Evolutionary conservation across 2,113 vertebrate species (phyloP).

Genomic region (Zosterops borbonicus): DNA sequence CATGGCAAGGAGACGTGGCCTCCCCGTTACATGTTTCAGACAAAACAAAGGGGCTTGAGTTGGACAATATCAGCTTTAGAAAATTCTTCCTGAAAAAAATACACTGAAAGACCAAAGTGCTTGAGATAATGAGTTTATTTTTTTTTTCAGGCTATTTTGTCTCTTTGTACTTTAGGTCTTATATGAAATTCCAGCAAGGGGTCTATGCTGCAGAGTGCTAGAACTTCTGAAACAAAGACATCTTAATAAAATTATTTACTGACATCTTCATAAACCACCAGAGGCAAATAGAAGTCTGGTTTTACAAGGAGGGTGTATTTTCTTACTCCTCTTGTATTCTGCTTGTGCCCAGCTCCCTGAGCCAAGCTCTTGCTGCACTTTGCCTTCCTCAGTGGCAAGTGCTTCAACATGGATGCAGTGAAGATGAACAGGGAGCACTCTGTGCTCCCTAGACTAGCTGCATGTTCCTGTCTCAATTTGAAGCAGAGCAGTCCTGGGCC

Average conservation of each 20-base stretch:
- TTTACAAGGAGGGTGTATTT: not conserved
- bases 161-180: not conserved
- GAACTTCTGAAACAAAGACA: not conserved
- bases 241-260: not conserved
- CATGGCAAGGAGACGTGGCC: fast-evolving
- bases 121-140: not conserved
- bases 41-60: not conserved
- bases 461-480: not conserved
- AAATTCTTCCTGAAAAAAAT: not conserved
- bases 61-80: not conserved
- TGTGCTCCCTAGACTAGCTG: not conserved
- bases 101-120: not conserved
- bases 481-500: not conserved
- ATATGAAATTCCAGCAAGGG: not conserved
- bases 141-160: not conserved
- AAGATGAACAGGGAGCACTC: fast-evolving
- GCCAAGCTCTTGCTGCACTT: not conserved
- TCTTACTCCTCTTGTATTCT: not conserved
- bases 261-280: not conserved
- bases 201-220: not conserved
- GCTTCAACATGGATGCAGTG: fast-evolving
- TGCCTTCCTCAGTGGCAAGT: not conserved
- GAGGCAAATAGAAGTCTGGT: not conserved
- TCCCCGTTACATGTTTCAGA: fast-evolving
- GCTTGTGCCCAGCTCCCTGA: not conserved